Conservation (phyloP, 1,140 invertebrate genomes). For the Bradysia coprophila region DNA sequence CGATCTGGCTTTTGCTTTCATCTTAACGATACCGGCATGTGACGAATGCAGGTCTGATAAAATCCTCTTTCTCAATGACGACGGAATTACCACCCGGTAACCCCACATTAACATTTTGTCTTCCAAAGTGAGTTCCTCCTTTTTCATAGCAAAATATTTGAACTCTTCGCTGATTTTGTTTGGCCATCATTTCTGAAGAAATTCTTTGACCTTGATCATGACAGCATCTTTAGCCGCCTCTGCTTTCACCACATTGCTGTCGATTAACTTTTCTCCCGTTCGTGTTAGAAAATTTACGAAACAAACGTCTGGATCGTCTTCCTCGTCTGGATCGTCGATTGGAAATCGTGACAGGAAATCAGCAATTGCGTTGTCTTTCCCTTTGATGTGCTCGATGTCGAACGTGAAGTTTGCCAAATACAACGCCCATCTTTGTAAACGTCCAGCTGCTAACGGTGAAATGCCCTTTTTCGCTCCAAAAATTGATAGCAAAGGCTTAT, state of each 20-base stretch:
- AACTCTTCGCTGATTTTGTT: constrained; percentile 16
- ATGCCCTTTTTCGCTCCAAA: constrained; percentile 19
- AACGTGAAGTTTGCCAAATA: constrained; percentile 16
- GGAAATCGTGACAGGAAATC: no score
- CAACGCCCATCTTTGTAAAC: constrained; percentile 19
- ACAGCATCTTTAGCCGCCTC: no score
- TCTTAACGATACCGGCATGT: no score
- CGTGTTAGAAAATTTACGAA: no score
- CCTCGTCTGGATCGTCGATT: constrained; percentile 8
- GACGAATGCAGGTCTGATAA: no score
- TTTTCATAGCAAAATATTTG: constrained; percentile 16
- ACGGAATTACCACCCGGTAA: constrained; percentile 8
- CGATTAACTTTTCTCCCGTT: no score
- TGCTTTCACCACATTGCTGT: no score
- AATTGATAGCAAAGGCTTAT: constrained; percentile 26
- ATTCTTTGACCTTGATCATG: no score
- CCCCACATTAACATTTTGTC: constrained; percentile 7
- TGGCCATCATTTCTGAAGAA: not conserved
- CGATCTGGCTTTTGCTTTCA: constrained; percentile 26
- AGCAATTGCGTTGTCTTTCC: no score
- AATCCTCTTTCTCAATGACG: constrained; percentile 2
- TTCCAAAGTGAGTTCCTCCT: constrained; percentile 9
- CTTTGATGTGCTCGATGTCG: constrained; percentile 25
- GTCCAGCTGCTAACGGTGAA: constrained; percentile 13
- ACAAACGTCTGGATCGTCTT: constrained; percentile 5